Conservation (phyloP, 1,140 invertebrate genomes). For the Conus ventricosus region DNA sequence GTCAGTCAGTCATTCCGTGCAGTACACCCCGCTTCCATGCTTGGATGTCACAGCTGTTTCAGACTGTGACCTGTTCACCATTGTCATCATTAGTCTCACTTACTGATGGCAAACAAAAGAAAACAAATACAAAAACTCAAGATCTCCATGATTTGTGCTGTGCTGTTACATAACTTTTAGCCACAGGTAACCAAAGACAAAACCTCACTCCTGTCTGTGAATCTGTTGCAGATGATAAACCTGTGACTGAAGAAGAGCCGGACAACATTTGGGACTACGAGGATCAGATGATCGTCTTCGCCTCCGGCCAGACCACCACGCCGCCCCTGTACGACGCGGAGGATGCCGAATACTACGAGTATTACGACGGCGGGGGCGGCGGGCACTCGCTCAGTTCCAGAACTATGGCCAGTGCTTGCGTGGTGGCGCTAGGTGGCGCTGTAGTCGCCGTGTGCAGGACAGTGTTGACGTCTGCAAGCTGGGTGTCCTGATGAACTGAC, state of each 20-base stretch:
- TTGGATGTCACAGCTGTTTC: too few species aligned
- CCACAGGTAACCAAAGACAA: too few species aligned
- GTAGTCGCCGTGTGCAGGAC: neutral
- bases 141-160: too few species aligned
- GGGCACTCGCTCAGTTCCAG: neutral
- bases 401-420: neutral
- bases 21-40: too few species aligned
- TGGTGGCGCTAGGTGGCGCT: neutral
- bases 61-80: too few species aligned
- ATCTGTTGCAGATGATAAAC: slow-evolving; percentile 22
- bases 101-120: too few species aligned
- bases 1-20: too few species aligned
- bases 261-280: slow-evolving; percentile 22
- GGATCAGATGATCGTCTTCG: slow-evolving; percentile 31
- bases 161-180: too few species aligned
- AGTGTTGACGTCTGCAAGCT: neutral
- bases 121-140: too few species aligned
- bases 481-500: neutral
- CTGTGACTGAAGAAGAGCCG: slow-evolving; percentile 1
- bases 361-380: neutral
- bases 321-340: neutral
- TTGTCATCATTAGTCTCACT: too few species aligned
- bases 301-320: neutral
- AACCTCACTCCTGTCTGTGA: neutral
- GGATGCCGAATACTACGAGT: slow-evolving; percentile 10